Conservation (phyloP, 2,888 invertebrate genomes). For the Diarsia dahlii region DNA sequence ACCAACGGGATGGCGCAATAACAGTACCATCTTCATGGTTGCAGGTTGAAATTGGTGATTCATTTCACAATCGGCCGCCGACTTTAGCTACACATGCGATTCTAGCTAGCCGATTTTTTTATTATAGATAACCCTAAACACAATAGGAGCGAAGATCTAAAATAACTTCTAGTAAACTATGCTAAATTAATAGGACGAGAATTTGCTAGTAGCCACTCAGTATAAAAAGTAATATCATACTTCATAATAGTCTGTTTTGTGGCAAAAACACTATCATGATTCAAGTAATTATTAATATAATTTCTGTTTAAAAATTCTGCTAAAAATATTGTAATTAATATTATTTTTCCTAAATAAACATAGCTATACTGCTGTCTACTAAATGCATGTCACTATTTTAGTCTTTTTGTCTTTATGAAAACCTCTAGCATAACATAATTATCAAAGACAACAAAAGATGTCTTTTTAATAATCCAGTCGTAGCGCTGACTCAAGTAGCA, state of each 20-base stretch:
- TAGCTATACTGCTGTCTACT: slow-evolving; percentile 21
- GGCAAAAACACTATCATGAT: slow-evolving; percentile 7
- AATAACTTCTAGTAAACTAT: not conserved
- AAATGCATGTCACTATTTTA: slow-evolving; percentile 26
- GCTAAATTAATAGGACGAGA: slow-evolving; percentile 23
- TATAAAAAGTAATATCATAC: not conserved
- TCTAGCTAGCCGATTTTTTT: not conserved
- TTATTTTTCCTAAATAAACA: slow-evolving; percentile 17
- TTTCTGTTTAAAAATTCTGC: slow-evolving; percentile 13
- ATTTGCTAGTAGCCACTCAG: slow-evolving; percentile 19
- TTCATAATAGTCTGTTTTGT: slow-evolving; percentile 9
- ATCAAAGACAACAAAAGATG: slow-evolving; percentile 26
- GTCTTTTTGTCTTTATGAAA: not conserved
- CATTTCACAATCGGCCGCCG: not conserved
- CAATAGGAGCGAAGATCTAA: slow-evolving; percentile 22
- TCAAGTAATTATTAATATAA: not conserved
- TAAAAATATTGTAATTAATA: slow-evolving; percentile 25
- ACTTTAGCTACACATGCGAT: not conserved
- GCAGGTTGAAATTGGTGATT: not conserved
- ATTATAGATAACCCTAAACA: slow-evolving; percentile 47
- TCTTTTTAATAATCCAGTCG: slow-evolving; percentile 41
- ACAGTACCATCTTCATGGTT: not conserved
- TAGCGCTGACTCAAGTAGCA: slow-evolving; percentile 60
- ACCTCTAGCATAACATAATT: slow-evolving; percentile 23
- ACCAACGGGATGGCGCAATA: not conserved